Base-by-base conservation (phyloP, 2,888 invertebrate species). In the Stenchaetothrips biformis region DNA sequence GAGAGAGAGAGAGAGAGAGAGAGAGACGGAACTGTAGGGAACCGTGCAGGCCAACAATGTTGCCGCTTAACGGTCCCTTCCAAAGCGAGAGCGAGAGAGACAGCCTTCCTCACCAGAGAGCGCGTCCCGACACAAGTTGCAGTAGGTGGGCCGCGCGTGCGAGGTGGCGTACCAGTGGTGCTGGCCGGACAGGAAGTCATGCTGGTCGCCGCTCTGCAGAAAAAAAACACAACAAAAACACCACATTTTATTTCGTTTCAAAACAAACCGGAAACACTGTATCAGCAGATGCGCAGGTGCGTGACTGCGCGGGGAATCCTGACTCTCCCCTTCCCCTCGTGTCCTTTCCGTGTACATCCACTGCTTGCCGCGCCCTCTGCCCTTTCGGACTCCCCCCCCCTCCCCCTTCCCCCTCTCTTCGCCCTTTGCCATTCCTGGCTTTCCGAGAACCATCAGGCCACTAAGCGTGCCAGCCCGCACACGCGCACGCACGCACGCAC, bases 51-150 rank as follows among this genome's bases (percentile, higher is more conserved):
- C 37, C 37, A 4, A 37, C 37, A 37, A 37, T 37, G 37, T 37
- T 37, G 37, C 37, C 37, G 37, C 37, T 37, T 37, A 2, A 37
- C 4, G 37, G 37, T 4, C 4, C 37, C 37, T 37, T 37, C 37
- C 37, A 4, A 37, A n/a, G n/a, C n/a, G 37, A 37, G 37, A 37
- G 37, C 1, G 37, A 37, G 37, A 37, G 37, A 37, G 37, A 37
- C 37, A 37, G 37, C 37, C 2, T 37, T 37, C 37, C 84, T 85
- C 85, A 89, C 89, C 94, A 80, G 91, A 91, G 78, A 98, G 91
- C 25, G 96, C 95, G 86, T 98, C 98, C 81, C 96, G 90, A 87
- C 98, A 99, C 77, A 98, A 96, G 88, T 98, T 98, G 89, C 98
- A 98, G 88, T 97, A 98, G 0, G 97, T 97, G 77, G 98, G 98